Evolutionary conservation across 2,113 vertebrate species (phyloP).

Genomic region (Phalacrocorax carbo): DNA sequence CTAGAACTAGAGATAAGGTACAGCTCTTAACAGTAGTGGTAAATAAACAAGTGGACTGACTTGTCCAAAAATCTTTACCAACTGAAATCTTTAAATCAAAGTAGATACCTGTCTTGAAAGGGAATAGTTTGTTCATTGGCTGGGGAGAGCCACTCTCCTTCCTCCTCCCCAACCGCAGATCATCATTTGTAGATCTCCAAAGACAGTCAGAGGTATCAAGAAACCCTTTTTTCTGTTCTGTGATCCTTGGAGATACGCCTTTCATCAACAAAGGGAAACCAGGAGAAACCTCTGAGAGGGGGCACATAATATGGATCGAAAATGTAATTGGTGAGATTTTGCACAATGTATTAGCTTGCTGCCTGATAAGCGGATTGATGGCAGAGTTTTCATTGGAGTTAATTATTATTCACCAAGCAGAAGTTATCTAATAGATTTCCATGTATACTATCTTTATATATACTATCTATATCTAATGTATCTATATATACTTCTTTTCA

Average conservation of each 20-base stretch:
- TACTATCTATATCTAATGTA: background rate
- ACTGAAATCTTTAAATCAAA: background rate
- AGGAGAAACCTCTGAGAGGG: background rate
- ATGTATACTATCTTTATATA: background rate
- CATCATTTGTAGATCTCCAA: background rate
- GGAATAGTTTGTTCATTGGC: background rate
- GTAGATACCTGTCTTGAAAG: background rate
- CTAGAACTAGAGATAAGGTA: background rate
- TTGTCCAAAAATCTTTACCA: background rate
- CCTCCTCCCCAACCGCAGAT: rapidly evolving
- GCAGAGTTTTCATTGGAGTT: background rate
- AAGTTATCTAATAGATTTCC: background rate
- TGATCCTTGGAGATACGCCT: background rate
- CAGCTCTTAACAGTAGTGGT: background rate
- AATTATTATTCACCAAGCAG: background rate
- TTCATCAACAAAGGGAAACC: background rate
- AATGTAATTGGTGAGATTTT: background rate
- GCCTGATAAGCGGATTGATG: background rate
- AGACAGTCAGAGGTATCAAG: background rate
- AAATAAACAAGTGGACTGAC: background rate
- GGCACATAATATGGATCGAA: background rate
- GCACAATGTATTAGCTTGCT: background rate
- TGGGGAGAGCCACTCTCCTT: background rate
- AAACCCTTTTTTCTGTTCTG: background rate
- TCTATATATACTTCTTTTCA: background rate